Evolutionary conservation across 2,113 vertebrate species (phyloP).

Genomic region (Cettia cetti): DNA sequence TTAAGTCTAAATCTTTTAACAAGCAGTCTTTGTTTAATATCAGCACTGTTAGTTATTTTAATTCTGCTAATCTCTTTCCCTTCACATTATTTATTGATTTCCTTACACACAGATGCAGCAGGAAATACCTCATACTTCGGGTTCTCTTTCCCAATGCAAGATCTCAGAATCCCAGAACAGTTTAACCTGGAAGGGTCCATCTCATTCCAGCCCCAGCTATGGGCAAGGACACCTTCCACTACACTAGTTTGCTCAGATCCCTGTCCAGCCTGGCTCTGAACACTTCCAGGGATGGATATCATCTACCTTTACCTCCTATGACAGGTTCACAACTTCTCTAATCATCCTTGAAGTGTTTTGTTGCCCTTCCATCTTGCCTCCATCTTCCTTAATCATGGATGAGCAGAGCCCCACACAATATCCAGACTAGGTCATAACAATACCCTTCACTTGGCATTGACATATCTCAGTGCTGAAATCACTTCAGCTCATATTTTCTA

Average conservation of each 20-base stretch:
- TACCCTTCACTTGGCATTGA: not conserved
- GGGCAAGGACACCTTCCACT: not conserved
- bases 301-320: not conserved
- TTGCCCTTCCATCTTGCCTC: not conserved
- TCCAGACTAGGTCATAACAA: not conserved
- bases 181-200: not conserved
- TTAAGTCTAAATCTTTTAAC: not conserved
- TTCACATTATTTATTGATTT: not conserved
- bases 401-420: not conserved
- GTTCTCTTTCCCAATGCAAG: not conserved
- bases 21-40: not conserved
- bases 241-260: not conserved
- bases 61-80: not conserved
- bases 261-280: not conserved
- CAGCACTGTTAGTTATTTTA: not conserved
- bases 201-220: not conserved
- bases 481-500: not conserved
- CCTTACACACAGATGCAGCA: not conserved
- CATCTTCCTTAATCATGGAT: not conserved
- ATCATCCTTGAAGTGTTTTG: not conserved
- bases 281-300: not conserved
- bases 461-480: not conserved
- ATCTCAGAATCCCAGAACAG: not conserved
- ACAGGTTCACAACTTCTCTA: not conserved
- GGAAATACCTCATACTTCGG: not conserved